Base-by-base conservation (phyloP, 2,113 vertebrate genomes). In the Salvelinus alpinus region DNA sequence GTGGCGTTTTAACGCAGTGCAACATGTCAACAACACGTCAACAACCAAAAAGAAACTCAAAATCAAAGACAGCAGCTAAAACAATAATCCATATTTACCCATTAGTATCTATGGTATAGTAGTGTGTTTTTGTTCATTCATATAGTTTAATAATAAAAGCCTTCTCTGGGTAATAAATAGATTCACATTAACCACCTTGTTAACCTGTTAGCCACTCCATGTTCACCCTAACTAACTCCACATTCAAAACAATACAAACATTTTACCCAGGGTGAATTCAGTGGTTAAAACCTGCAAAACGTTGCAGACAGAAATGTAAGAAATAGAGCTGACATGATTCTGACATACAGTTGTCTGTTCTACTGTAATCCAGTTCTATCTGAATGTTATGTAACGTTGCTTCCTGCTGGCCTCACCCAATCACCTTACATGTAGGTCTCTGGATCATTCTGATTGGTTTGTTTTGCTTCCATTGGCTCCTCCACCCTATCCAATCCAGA, bases 61-160 rank as follows among this genome's bases (percentile, higher is more conserved):
- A 69, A 85, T 76, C 70, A 84, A 80, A 77, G 64, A 87, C 89
- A 91, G 88, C 91, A 92, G 91, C 91, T 91, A 92, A 76, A 89
- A 89, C 47, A 80, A 85, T 87, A 86, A 80, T 70, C 81, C 79
- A 83, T 70, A 80, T 48, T 89, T 82, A 89, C 90, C 86, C 83
- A 90, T 91, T 88, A 87, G 80, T 86, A 80, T 82, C 81, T 85
- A 73, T 73, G 31, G 81, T 85, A 79, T 87, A 78, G 84, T 76
- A 77, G 67, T 85, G 64, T 83, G 31, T 80, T 74, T 77, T 60
- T 78, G 73, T 75, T 84, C 73, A 80, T 78, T 89, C 64, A 76
- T 75, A 76, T 59, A 79, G 77, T 75, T 73, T 71, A 1, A 54
- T 54, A 54, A 54, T 51, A 34, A 78, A 78, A 73, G 60, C 79